Evolutionary conservation across 2,113 vertebrate species (phyloP).

Genomic region (Sporophila hypoxantha): DNA sequence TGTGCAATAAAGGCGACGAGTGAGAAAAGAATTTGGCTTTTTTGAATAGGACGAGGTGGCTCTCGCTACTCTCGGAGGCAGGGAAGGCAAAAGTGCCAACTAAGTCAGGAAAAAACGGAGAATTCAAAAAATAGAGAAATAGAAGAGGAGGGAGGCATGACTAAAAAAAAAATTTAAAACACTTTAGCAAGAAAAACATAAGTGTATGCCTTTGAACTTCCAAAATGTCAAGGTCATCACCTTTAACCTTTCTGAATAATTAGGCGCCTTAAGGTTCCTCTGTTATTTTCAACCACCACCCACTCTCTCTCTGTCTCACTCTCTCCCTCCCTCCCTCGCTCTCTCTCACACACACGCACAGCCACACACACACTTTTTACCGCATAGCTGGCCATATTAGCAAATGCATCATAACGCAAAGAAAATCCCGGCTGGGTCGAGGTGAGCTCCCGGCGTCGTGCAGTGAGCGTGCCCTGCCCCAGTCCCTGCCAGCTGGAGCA

Average conservation of each 20-base stretch:
- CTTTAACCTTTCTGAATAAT: slow-evolving; percentile 88
- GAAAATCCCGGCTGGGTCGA: slow-evolving; percentile 45
- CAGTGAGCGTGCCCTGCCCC: not conserved
- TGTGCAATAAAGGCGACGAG: slow-evolving; percentile 77
- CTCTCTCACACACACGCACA: not conserved
- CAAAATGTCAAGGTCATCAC: slow-evolving; percentile 90
- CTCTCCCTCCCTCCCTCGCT: not conserved
- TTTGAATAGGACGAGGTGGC: slow-evolving; percentile 52
- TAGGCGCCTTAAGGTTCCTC: slow-evolving; percentile 80
- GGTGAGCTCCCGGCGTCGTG: not conserved
- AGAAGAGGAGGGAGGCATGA: slow-evolving; percentile 11
- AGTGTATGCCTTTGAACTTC: slow-evolving; percentile 88
- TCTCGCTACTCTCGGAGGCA: slow-evolving; percentile 34
- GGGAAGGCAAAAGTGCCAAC: slow-evolving; percentile 52
- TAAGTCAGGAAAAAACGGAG: slow-evolving; percentile 1
- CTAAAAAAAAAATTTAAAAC: slow-evolving; percentile 5
- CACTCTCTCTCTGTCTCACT: slow-evolving; percentile 40
- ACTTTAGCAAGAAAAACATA: slow-evolving; percentile 70
- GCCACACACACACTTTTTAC: slow-evolving; percentile 57
- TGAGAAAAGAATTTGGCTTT: slow-evolving; percentile 67
- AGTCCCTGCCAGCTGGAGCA: not conserved
- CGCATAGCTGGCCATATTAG: slow-evolving; percentile 48
- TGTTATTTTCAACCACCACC: slow-evolving; percentile 78
- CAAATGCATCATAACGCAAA: slow-evolving; percentile 58
- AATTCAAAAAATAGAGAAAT: not conserved